Percentiles rank a stretch among this genome's conserved stretches.
Evolutionary conservation across 2,113 vertebrate genomes (phyloP).

Genomic region (Oryzias woworae): DNA sequence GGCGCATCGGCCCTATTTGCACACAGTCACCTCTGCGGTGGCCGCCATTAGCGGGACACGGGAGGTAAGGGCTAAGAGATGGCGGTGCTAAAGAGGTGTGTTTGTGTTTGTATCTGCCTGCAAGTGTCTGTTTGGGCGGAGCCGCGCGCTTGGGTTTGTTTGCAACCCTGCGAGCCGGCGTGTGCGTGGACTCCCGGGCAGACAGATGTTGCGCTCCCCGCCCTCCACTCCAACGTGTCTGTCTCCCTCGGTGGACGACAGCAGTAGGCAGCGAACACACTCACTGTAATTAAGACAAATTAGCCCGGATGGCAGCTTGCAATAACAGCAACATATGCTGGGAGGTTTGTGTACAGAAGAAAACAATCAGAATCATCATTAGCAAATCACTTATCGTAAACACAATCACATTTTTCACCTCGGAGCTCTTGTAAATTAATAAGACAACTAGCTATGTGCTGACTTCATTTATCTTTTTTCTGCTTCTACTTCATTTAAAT

Average conservation of each 20-base stretch:
- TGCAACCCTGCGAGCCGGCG: conserved; percentile 4
- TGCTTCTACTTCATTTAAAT: background rate
- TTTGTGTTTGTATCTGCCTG: conserved; percentile 38
- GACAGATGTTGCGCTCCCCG: conserved; percentile 73
- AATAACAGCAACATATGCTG: conserved; percentile 69
- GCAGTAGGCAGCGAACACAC: conserved; percentile 54
- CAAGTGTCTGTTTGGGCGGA: conserved; percentile 8
- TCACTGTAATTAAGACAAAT: conserved; percentile 76
- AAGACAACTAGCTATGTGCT: conserved; percentile 7
- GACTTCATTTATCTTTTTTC: background rate
- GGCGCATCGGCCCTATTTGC: conserved; percentile 90
- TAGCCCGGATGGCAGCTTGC: conserved; percentile 64
- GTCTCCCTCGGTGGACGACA: conserved; percentile 63
- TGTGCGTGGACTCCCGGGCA: conserved; percentile 33
- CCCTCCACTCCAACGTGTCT: conserved; percentile 68
- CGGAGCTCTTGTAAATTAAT: conserved; percentile 30
- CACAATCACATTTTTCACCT: conserved; percentile 41
- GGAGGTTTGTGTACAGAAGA: conserved; percentile 63
- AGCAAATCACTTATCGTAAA: conserved; percentile 59
- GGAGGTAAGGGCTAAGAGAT: conserved; percentile 83
- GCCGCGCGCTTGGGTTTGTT: conserved; percentile 9
- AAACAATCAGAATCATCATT: conserved; percentile 68
- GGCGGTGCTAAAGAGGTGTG: conserved; percentile 50
- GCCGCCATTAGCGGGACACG: conserved; percentile 91
- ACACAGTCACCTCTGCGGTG: conserved; percentile 94